Evolutionary conservation across 2,113 vertebrate species (phyloP).

Genomic region (Spea bombifrons): DNA sequence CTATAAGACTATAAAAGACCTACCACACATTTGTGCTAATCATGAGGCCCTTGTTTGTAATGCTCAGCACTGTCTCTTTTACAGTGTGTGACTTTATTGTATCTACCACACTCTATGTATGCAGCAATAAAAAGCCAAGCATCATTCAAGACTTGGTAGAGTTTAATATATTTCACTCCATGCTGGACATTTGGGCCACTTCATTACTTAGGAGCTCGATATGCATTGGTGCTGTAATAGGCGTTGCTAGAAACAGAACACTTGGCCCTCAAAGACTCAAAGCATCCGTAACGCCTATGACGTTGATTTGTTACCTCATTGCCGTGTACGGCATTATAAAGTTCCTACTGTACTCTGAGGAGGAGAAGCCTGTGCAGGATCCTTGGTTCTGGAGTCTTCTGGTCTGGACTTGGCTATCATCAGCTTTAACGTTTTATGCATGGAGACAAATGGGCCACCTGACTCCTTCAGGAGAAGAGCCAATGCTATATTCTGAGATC

Average conservation of each 20-base stretch:
- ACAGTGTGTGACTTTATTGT: slow-evolving; percentile 69
- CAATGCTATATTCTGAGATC: slow-evolving; percentile 50
- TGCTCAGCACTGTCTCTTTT: slow-evolving; percentile 67
- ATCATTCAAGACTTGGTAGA: slow-evolving; percentile 72
- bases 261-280: slow-evolving; percentile 74
- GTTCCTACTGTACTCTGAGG: slow-evolving; percentile 84
- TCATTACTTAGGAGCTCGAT: slow-evolving; percentile 76
- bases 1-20: not conserved
- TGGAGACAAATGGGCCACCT: slow-evolving; percentile 75
- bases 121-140: slow-evolving; percentile 59
- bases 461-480: slow-evolving; percentile 52
- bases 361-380: slow-evolving; percentile 67
- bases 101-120: slow-evolving; percentile 78
- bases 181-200: slow-evolving; percentile 83
- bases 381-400: slow-evolving; percentile 85
- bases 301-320: slow-evolving; percentile 70
- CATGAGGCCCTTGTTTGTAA: slow-evolving; percentile 69
- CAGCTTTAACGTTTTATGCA: slow-evolving; percentile 63
- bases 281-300: slow-evolving; percentile 59
- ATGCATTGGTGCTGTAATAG: slow-evolving; percentile 78
- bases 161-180: slow-evolving; percentile 77
- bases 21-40: not conserved
- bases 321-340: slow-evolving; percentile 81
- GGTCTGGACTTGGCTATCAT: slow-evolving; percentile 79
- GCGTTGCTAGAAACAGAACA: slow-evolving; percentile 75